Percentiles rank a stretch among this genome's conserved stretches.
These are phyloP conservation scores for Microhierax caerulescens DNA, from an alignment of 2,797 vertebrate genomes.

Conservation along the genomic window DNA sequence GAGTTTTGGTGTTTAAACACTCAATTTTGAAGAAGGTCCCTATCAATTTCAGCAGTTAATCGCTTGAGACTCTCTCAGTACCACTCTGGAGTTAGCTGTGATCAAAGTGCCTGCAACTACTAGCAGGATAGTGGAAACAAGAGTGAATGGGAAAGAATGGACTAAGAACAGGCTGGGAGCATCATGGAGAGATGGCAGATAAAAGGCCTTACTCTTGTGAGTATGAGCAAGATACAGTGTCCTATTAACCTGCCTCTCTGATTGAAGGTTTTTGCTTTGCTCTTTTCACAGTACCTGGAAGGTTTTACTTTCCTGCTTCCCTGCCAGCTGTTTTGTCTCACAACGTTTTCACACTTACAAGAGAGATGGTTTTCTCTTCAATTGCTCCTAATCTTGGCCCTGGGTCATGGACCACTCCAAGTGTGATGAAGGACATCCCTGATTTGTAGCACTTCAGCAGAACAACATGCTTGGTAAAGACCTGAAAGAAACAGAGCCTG, in stretches of 20 bases:
- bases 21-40: background rate
- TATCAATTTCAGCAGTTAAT: background rate
- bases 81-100: background rate
- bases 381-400: background rate
- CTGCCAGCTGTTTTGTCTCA: background rate
- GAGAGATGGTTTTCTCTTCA: background rate
- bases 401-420: background rate
- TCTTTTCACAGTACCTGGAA: background rate
- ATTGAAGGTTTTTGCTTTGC: background rate
- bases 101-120: background rate
- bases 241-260: background rate
- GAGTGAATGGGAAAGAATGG: background rate
- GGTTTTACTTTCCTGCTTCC: background rate
- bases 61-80: background rate
- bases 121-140: background rate
- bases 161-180: background rate
- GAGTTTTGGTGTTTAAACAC: background rate
- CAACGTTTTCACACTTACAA: background rate
- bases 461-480: background rate
- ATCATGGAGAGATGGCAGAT: background rate
- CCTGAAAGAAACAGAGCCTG: background rate
- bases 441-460: background rate
- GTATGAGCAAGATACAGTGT: background rate
- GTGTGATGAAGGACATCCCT: background rate
- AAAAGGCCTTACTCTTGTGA: background rate